phyloP scores from a whole-genome alignment of 2,797 vertebrate species.

The Anisognathus igniventris region DNA sequence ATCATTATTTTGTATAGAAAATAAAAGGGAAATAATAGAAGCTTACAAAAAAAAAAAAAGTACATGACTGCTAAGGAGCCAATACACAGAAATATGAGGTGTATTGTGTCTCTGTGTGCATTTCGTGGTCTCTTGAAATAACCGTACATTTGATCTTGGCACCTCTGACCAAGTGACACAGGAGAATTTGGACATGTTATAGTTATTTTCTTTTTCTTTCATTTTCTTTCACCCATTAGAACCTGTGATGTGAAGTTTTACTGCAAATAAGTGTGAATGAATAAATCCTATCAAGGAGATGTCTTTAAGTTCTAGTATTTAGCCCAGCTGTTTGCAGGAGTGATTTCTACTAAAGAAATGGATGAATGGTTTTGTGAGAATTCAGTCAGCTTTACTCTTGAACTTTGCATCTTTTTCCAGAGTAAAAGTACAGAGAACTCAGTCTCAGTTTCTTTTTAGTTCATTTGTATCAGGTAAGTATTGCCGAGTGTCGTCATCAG shows the following conservation, averaged over 20 bases:
- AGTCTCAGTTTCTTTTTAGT: not conserved
- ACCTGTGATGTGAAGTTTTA: not conserved
- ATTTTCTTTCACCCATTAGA: not conserved
- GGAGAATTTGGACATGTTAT: not conserved
- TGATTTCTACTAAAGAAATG: not conserved
- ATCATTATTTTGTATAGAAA: not conserved
- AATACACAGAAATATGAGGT: not conserved
- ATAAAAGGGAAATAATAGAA: not conserved
- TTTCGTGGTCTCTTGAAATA: not conserved
- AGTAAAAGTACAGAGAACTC: not conserved
- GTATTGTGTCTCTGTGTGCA: not conserved
- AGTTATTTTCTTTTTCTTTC: not conserved
- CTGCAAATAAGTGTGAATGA: not conserved
- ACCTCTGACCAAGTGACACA: not conserved
- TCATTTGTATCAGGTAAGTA: not conserved
- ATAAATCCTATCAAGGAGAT: not conserved
- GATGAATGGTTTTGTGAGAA: not conserved
- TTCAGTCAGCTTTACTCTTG: not conserved
- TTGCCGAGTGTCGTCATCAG: not conserved
- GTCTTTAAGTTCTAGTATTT: not conserved
- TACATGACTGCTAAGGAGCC: not conserved
- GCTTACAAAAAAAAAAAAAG: fast-evolving
- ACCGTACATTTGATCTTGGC: fast-evolving
- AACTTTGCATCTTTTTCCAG: not conserved
- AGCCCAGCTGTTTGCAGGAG: not conserved